Conservation (phyloP, 2,113 vertebrate species). For the Brachyistius frenatus region DNA sequence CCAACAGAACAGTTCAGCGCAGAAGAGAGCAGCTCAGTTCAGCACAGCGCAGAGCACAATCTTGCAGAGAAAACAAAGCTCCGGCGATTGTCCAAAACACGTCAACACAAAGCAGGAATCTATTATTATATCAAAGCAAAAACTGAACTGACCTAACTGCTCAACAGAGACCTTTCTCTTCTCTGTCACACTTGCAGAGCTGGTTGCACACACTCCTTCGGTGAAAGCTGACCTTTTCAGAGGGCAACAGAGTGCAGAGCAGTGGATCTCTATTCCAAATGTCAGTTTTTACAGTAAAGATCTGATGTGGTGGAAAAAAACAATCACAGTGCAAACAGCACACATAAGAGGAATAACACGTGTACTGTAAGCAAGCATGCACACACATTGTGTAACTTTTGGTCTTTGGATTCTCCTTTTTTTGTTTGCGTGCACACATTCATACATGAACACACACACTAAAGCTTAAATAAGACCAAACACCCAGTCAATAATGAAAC, state of each 20-base stretch:
- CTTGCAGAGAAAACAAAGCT: slow-evolving; percentile 13
- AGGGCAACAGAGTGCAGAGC: slow-evolving; percentile 64
- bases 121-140: slow-evolving; percentile 11
- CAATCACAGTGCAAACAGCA: slow-evolving; percentile 24
- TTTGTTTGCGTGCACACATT: slow-evolving; percentile 2
- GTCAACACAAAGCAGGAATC: slow-evolving; percentile 34
- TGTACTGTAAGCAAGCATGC: not conserved
- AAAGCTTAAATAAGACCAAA: slow-evolving; percentile 34
- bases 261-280: slow-evolving; percentile 74
- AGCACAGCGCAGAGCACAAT: slow-evolving; percentile 20
- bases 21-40: slow-evolving; percentile 61
- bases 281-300: slow-evolving; percentile 70
- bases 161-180: slow-evolving; percentile 28
- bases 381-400: not conserved
- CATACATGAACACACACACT: slow-evolving; percentile 8
- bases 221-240: slow-evolving; percentile 78
- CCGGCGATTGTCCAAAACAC: slow-evolving; percentile 4
- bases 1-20: slow-evolving; percentile 64
- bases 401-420: not conserved
- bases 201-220: slow-evolving; percentile 56
- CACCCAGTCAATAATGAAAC: slow-evolving; percentile 42
- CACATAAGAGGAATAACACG: slow-evolving; percentile 20
- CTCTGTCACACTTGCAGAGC: slow-evolving; percentile 27
- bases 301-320: slow-evolving; percentile 52
- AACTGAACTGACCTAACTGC: slow-evolving; percentile 26